These are phyloP conservation scores for Oceanites oceanicus DNA, from an alignment of 2,113 vertebrate species.

Conservation along the genomic window DNA sequence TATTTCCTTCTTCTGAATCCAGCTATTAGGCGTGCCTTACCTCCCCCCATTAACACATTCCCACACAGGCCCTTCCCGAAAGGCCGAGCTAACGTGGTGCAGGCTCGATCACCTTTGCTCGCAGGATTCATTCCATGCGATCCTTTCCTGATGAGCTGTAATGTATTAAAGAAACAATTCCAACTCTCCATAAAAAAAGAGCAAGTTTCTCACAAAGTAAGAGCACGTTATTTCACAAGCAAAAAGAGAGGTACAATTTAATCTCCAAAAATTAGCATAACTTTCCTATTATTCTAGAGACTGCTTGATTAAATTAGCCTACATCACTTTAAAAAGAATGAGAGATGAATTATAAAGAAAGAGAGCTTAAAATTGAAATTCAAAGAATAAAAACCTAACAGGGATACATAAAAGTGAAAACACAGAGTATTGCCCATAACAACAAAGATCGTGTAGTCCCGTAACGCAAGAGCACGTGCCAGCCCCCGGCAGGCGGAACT, in stretches of 20 bases:
- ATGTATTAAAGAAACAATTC: constrained; percentile 24
- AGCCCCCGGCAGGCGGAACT: not conserved
- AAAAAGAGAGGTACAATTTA: not conserved
- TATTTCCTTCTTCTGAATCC: not conserved
- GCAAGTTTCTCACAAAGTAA: not conserved
- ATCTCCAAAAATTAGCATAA: constrained; percentile 54
- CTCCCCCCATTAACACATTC: not conserved
- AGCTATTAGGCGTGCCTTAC: not conserved
- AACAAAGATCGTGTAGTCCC: not conserved
- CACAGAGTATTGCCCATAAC: not conserved
- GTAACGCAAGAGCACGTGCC: accelerated
- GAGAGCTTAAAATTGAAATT: not conserved
- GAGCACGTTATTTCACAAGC: not conserved
- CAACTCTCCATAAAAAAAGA: not conserved
- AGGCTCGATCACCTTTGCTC: not conserved
- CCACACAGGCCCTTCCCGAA: not conserved
- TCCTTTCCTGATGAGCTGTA: not conserved
- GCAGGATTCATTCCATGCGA: not conserved
- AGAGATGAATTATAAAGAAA: not conserved
- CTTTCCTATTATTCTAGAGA: constrained; percentile 32
- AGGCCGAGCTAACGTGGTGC: not conserved
- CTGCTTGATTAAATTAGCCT: constrained; percentile 52
- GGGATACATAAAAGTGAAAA: not conserved
- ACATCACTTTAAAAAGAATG: constrained; percentile 11
- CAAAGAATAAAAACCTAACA: not conserved